A percentile compares a stretch with the other conserved stretches of the same genome.
These are phyloP conservation scores for Trachelus iudaicus DNA, from an alignment of 2,888 invertebrate species.

Conservation along the genomic window DNA sequence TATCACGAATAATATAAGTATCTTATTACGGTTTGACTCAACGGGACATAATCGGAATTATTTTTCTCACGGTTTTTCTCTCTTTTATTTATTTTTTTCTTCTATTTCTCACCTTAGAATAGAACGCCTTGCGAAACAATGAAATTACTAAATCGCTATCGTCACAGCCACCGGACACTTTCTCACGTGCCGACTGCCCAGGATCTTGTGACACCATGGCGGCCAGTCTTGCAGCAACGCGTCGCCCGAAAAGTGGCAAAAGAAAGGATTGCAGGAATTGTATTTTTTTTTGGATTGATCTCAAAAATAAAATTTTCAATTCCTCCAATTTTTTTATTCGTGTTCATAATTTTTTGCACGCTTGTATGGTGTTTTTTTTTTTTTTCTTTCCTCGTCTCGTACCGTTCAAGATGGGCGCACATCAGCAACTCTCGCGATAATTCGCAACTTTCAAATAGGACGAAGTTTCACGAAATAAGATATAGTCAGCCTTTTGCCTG, in stretches of 20 bases:
- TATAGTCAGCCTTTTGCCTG: background rate
- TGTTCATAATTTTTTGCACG: background rate
- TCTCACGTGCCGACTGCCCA: background rate
- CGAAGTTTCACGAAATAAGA: background rate
- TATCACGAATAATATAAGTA: background rate
- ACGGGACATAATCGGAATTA: background rate
- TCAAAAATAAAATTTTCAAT: background rate
- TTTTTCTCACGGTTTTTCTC: background rate
- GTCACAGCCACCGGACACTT: background rate
- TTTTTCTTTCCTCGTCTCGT: background rate
- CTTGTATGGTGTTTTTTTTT: background rate
- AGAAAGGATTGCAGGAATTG: background rate
- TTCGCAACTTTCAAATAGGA: background rate
- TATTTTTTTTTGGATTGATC: background rate
- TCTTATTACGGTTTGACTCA: too few relatives aligned
- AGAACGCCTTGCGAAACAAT: background rate
- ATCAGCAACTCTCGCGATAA: background rate
- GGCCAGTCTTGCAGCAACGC: background rate
- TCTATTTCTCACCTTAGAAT: background rate
- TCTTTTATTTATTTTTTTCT: background rate
- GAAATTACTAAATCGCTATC: background rate
- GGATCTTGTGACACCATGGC: background rate
- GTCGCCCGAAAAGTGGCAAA: background rate
- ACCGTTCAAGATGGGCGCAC: background rate
- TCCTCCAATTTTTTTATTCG: slow-evolving; percentile 1